Evolutionary conservation across 92 coral and sea anemone genomes (phyloP).

Genomic region (Galaxea fascicularis): DNA sequence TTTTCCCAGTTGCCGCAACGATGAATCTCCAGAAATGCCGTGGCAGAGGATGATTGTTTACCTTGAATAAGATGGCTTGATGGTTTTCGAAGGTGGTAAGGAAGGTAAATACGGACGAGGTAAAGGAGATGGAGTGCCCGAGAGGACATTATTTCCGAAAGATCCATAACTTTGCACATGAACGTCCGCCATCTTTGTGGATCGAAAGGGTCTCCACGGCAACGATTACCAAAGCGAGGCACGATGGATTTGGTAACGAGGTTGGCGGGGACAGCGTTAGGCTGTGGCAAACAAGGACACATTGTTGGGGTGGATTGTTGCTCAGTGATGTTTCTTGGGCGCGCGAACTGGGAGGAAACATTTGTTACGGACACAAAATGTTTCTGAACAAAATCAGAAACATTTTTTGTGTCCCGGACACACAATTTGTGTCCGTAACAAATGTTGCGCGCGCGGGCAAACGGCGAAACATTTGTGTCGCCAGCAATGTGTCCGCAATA

Average conservation of each 20-base stretch:
- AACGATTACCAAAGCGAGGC: constrained; percentile 31
- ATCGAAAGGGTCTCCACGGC: constrained; percentile 15
- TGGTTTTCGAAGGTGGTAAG: constrained; percentile 88
- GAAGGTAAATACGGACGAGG: constrained; percentile 98
- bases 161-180: constrained; percentile 60
- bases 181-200: constrained; percentile 81
- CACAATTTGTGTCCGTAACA: too few species aligned
- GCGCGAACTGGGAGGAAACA: too few species aligned
- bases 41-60: background rate
- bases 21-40: background rate
- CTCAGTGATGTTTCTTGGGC: too few species aligned
- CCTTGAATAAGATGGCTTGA: constrained; percentile 93
- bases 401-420: too few species aligned
- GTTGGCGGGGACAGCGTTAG: background rate
- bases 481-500: too few species aligned
- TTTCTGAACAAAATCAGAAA: too few species aligned
- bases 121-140: constrained; percentile 94
- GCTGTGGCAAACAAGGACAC: too few species aligned
- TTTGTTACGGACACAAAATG: too few species aligned
- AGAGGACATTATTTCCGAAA: constrained; percentile 63
- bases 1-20: background rate
- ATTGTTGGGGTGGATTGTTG: too few species aligned
- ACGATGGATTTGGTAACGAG: background rate
- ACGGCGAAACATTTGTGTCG: too few species aligned
- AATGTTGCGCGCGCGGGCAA: too few species aligned